phyloP scores from a whole-genome alignment of 2,888 invertebrate species.

The Diadegma fenestrale region DNA sequence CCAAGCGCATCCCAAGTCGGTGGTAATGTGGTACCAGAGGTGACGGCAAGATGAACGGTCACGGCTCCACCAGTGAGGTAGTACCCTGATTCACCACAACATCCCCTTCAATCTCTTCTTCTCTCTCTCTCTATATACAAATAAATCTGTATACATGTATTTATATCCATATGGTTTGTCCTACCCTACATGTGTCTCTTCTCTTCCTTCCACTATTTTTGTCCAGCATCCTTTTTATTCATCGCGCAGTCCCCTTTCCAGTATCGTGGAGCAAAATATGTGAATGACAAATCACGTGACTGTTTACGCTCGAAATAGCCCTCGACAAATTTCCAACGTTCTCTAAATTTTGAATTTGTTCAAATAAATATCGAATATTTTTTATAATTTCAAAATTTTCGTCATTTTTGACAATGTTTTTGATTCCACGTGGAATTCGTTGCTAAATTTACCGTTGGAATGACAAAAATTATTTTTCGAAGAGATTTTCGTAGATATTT shows the following conservation, averaged over 20 bases:
- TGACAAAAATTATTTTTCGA: no score
- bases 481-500: no score
- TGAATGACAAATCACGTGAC: conserved; percentile 1
- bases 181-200: conserved; percentile 32
- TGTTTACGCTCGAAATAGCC: not conserved
- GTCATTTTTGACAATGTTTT: no score
- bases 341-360: no score
- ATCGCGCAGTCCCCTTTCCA: not conserved
- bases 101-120: conserved; percentile 27
- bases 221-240: not conserved
- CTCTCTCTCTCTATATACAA: not conserved
- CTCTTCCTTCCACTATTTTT: conserved; percentile 35
- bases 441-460: no score
- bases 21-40: conserved; percentile 82
- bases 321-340: no score
- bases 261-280: not conserved
- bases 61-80: conserved; percentile 82
- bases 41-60: conserved; percentile 83
- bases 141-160: conserved; percentile 24
- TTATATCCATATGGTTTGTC: conserved; percentile 6
- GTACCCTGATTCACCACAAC: conserved; percentile 64
- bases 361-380: no score
- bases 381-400: no score
- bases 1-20: conserved; percentile 67
- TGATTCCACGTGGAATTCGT: no score